These are phyloP conservation scores for Galerucella calmariensis DNA, from an alignment of 2,888 invertebrate species.

Conservation along the genomic window DNA sequence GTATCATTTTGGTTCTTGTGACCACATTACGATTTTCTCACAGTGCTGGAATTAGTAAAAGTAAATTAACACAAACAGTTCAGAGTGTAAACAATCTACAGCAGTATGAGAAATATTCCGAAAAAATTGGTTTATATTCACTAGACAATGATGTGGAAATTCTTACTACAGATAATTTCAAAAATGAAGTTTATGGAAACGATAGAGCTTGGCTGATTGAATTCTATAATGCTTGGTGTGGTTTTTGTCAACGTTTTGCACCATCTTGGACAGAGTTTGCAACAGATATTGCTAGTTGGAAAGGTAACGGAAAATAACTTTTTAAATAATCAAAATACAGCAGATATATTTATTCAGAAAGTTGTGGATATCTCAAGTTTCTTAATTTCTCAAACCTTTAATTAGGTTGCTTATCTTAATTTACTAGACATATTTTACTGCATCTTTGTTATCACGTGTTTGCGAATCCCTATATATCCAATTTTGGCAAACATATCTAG, in stretches of 20 bases:
- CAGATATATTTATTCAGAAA: neutral
- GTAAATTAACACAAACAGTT: neutral
- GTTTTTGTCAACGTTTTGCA: conserved; percentile 91
- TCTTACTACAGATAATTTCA: conserved; percentile 76
- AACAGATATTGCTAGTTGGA: conserved; percentile 73
- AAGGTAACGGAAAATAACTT: conserved; percentile 58
- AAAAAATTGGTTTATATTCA: conserved; percentile 73
- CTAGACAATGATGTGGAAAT: conserved; percentile 74
- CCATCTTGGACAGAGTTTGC: conserved; percentile 88
- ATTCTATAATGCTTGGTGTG: conserved; percentile 93
- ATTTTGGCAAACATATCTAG: too few relatives aligned
- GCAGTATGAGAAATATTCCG: conserved; percentile 42
- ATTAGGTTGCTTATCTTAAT: neutral
- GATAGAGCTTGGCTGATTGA: conserved; percentile 79
- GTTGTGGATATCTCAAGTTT: neutral
- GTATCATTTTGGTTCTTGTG: neutral
- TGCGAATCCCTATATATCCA: neutral
- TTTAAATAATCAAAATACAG: neutral
- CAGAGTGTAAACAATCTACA: neutral
- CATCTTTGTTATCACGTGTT: neutral
- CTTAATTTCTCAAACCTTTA: neutral
- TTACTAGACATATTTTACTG: neutral
- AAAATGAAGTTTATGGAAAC: conserved; percentile 72
- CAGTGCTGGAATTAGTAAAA: conserved; percentile 8
- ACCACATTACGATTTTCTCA: neutral